Evolutionary conservation across 2,113 vertebrate genomes (phyloP), one percentile per base, ranked within the genome.

Genomic region (Plecturocebus donacophilus): DNA sequence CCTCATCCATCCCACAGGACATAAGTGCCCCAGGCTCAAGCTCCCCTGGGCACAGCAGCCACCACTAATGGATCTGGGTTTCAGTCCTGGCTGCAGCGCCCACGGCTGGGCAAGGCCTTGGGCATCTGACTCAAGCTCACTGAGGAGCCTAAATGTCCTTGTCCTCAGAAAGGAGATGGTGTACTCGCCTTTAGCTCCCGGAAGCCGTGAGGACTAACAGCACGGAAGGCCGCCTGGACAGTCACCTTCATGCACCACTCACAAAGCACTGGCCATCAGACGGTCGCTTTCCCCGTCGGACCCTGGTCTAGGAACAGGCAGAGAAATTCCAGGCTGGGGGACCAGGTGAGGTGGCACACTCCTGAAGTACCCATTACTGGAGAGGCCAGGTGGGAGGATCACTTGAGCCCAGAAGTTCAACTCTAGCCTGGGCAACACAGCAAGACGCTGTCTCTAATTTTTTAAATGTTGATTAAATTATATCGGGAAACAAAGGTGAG

Each of bases 41-140:
- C 30, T 27, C 79, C 8, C 4, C 27, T 35, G 16, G n/a, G n/a
- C 12, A 0, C 87, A 54, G 40, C 1, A 8, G 23, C 77, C 6
- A 1, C 19, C 0, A 32, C 38, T 91, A 17, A 32, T 23, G 20
- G 61, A 23, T 42, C 80, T 16, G 40, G 68, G 71, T 49, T 30
- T 4, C 12, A 23, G 45, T 9, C 42, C 94, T 1, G 16, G 27
- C 76, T 12, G 2, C n/a, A 0, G 8, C 4, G 1, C 38, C 19
- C 21, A 3, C 0, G 0, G 45, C 40, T 2, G n/a, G n/a, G 32
- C 0, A 16, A 66, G 54, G 38, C 40, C 12, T 0, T 12, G 0
- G 17, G 61, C 61, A 3, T 25, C 70, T 3, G 66, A 85, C 71
- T 64, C 52, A 25, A 3, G 68, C 58, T 35, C 2, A 0, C 49